These are phyloP conservation scores for Mobula birostris DNA, from an alignment of 2,113 vertebrate genomes.

Conservation along the genomic window DNA sequence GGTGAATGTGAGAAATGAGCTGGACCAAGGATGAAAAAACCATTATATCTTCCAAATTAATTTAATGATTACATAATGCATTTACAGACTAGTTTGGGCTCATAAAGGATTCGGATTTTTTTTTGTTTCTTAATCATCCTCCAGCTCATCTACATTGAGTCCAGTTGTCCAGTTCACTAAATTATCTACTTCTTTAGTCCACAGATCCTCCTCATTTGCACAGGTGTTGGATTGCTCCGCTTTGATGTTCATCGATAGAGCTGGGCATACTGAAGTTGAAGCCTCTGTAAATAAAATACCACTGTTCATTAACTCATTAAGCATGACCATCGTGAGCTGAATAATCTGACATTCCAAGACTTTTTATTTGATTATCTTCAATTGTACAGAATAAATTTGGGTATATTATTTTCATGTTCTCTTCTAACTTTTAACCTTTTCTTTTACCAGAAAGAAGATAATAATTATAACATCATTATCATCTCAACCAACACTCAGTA, in stretches of 20 bases:
- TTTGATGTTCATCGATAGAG: not conserved
- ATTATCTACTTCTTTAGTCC: constrained; percentile 48
- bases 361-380: not conserved
- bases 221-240: not conserved
- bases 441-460: not conserved
- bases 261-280: not conserved
- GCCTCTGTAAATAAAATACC: not conserved
- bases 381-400: not conserved
- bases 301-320: not conserved
- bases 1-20: no score
- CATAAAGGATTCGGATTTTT: not conserved
- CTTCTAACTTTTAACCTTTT: not conserved
- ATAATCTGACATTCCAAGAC: not conserved
- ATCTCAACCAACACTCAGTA: not conserved
- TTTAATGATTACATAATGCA: not conserved
- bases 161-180: constrained; percentile 47
- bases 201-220: not conserved
- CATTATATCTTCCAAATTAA: constrained; percentile 3
- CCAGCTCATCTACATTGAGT: constrained; percentile 40
- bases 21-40: not conserved
- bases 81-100: not conserved
- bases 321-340: not conserved
- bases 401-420: not conserved
- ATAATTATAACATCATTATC: not conserved
- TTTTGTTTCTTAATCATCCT: not conserved